A percentile compares a stretch with the other conserved stretches of the same genome.
phyloP scores from a whole-genome alignment of 2,888 invertebrate genomes.

The Pharmacophagus antenor region DNA sequence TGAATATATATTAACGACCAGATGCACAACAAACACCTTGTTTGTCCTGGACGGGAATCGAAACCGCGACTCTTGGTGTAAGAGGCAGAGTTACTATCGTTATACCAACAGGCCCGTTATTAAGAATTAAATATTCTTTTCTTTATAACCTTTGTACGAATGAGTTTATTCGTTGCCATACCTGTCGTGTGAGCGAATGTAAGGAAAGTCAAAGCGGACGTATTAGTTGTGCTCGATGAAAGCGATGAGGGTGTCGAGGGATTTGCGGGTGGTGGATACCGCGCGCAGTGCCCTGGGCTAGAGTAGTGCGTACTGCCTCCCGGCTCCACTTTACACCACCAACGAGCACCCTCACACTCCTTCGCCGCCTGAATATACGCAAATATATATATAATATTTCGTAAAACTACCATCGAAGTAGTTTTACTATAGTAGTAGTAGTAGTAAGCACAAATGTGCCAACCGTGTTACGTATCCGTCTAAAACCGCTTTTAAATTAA shows the following conservation, averaged over 20 bases:
- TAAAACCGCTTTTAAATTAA: too few species aligned
- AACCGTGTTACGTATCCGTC: too few species aligned
- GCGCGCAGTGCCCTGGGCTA: constrained; percentile 83
- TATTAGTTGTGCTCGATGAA: not conserved
- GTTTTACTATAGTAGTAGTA: too few species aligned
- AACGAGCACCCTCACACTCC: constrained; percentile 79
- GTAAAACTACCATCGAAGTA: too few species aligned
- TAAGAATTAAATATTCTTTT: not conserved
- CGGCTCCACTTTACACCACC: constrained; percentile 82
- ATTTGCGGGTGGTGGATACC: constrained; percentile 75
- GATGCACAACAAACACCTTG: too few species aligned
- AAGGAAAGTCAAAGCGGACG: constrained; percentile 42
- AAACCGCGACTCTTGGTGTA: too few species aligned
- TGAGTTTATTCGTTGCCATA: not conserved
- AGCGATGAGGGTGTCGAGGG: constrained; percentile 16
- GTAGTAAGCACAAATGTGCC: too few species aligned
- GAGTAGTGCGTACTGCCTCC: constrained; percentile 84
- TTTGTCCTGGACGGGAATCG: too few species aligned
- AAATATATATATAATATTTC: not conserved
- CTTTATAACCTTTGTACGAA: not conserved
- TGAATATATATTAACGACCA: too few species aligned
- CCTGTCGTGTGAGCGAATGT: constrained; percentile 41
- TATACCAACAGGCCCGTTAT: too few species aligned
- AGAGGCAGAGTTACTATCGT: too few species aligned
- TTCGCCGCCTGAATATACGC: constrained; percentile 58